Base-by-base conservation (phyloP, 2,113 vertebrate species). In the Mirza zaza region DNA sequence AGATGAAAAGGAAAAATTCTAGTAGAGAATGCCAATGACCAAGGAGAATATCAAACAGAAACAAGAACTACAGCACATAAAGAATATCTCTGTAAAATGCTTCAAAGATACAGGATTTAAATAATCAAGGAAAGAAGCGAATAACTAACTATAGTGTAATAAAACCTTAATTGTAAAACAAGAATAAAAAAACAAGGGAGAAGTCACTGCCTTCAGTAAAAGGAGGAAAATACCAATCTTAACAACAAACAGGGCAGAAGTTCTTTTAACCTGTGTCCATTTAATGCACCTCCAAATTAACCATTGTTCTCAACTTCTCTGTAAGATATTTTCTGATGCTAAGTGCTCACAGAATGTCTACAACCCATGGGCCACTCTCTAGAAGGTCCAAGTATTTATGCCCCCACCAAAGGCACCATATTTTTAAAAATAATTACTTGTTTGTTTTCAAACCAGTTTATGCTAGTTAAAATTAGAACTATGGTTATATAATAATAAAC, bases 201-300 rank as follows among this genome's bases (percentile, higher is more conserved):
- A 61, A 80, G 29, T 85, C 8, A 83, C 45, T 96, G 88, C 76
- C 55, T 82, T 75, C 48, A 77, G 29, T 71, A 92, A 95, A 92
- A n/a, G 39, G 86, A 90, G 10, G 20, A 71, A 48, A 42, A 32
- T 71, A 25, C 90, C 76, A n/a, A 76, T 75, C 14, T 92, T 50
- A 85, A 81, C 42, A 87, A 93, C 42, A 87, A 93, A 83, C 39
- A 89, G 89, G n/a, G 25, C 23, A 59, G 36, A 84, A 71, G 39
- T 59, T 86, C 48, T 76, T 92, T 85, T 94, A 95, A 94, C 52
- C 50, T 80, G 48, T 23, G 8, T 55, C 34, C 36, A 71, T 71
- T 80, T 75, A 90, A 42, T 17, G 61, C 71, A 39, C 29, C 48
- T 94, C 65, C 52, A 77, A 82, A 82, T 82, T 84, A 95, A 80